Evolutionary conservation across 92 coral and sea anemone species (phyloP).

Genomic region (Porites divaricata): DNA sequence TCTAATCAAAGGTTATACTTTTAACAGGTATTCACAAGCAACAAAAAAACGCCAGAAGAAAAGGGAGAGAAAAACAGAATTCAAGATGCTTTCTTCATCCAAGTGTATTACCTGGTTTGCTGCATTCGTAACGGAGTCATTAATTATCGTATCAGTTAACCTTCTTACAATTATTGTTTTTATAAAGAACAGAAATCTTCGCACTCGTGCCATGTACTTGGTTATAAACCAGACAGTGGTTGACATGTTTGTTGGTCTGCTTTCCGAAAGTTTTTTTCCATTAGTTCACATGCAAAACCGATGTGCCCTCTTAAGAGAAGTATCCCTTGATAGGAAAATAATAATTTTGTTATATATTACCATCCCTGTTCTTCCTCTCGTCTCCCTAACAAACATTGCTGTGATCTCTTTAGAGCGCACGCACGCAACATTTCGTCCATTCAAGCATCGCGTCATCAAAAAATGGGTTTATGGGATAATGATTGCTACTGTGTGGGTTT

Average conservation of each 20-base stretch:
- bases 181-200: not conserved
- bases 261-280: not conserved
- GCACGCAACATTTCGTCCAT: constrained; percentile 63
- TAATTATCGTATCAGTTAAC: not conserved
- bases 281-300: too few species aligned
- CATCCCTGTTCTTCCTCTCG: not conserved
- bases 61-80: too few species aligned
- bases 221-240: not conserved
- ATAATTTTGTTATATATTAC: too few species aligned
- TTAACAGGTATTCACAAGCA: too few species aligned
- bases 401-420: constrained; percentile 61
- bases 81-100: not conserved
- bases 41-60: too few species aligned
- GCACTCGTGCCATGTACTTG: not conserved
- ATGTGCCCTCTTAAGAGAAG: too few species aligned
- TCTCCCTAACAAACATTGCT: constrained; percentile 12
- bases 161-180: not conserved
- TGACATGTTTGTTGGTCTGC: not conserved
- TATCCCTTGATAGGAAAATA: too few species aligned
- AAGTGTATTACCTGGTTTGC: not conserved
- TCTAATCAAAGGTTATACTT: too few species aligned
- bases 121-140: not conserved
- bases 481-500: too few species aligned
- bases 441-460: constrained; percentile 56
- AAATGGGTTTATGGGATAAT: too few species aligned